Base-by-base conservation (phyloP, 2,113 vertebrate species). In the Axis porcinus region DNA sequence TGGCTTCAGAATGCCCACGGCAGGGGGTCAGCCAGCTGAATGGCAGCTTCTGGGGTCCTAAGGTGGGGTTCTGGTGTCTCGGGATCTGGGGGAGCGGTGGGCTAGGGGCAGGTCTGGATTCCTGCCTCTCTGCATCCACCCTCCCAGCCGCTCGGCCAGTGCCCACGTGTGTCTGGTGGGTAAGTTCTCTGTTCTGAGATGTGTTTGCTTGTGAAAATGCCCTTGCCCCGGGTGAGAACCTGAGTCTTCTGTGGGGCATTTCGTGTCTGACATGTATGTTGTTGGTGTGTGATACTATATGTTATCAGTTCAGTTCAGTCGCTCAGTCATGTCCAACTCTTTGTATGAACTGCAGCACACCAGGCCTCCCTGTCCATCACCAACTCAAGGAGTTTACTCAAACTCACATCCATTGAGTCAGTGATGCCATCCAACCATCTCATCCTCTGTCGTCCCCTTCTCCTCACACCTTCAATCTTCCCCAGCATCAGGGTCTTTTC, bases 221-320 rank as follows among this genome's bases (percentile, higher is more conserved):
- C 58, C 30, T 85, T 16, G 19, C 0, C 0, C 2, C 0, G 6
- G 3, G 13, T 2, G 25, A 57, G 33, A 54, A 28, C 67, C 67
- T 10, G 40, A 60, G 16, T 43, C 52, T 43, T 17, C 85, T 43
- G 54, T 40, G 23, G 52, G 43, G 6, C 14, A 1, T 83, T 74
- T 78, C 52, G 47, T 55, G 45, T 89, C 36, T 15, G 43, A 58
- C 30, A 10, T 0, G 0, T n/a, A n/a, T 17, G 1, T 6, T 50
- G 45, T 87, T 47, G 50, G 17, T 40, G 17, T 60, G 27, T 17
- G 47, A 7, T 30, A 6, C 7, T 27, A 4, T 27, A 17, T 40
- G 33, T 91, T 55, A 33, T n/a, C 5, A 23, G 67, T 74, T 67
- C 64, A 21, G 17, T 36, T 40, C n/a, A 13, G n/a, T 23, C 0